These are phyloP conservation scores for Odocoileus hemionus DNA, from an alignment of 2,113 vertebrate genomes.

Conservation along the genomic window DNA sequence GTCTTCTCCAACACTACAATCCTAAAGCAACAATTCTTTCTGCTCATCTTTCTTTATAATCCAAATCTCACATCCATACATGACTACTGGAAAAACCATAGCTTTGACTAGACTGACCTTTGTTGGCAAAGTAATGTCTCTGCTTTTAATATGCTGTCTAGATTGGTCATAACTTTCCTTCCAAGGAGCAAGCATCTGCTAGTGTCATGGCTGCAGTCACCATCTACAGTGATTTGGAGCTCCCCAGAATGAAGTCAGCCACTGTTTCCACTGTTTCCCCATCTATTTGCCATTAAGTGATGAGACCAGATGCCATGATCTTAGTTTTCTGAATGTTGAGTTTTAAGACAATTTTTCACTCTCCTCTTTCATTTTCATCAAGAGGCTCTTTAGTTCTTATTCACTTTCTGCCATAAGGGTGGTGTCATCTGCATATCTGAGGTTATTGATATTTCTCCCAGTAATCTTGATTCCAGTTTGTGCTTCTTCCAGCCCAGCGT, in stretches of 20 bases:
- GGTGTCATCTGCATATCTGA: not conserved
- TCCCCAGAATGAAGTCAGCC: not conserved
- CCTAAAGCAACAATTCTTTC: not conserved
- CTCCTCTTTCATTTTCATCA: not conserved
- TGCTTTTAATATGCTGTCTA: not conserved
- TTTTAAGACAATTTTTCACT: not conserved
- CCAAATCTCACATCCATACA: not conserved
- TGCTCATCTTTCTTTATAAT: not conserved
- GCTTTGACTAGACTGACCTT: rapidly evolving
- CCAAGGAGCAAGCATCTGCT: not conserved
- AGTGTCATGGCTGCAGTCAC: not conserved
- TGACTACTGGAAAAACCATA: not conserved
- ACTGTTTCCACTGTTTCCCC: not conserved
- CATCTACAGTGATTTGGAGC: not conserved
- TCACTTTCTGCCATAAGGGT: not conserved
- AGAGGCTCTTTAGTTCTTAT: not conserved
- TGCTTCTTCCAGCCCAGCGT: not conserved
- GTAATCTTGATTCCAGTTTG: not conserved
- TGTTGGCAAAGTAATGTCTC: not conserved
- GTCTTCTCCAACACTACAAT: not conserved
- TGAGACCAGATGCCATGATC: not conserved
- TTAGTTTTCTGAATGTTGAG: not conserved
- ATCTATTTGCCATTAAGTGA: not conserved
- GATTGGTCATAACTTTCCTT: not conserved
- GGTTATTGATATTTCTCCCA: not conserved